Conservation (phyloP, 2,797 vertebrate genomes). For the Anguilla megastoma region DNA sequence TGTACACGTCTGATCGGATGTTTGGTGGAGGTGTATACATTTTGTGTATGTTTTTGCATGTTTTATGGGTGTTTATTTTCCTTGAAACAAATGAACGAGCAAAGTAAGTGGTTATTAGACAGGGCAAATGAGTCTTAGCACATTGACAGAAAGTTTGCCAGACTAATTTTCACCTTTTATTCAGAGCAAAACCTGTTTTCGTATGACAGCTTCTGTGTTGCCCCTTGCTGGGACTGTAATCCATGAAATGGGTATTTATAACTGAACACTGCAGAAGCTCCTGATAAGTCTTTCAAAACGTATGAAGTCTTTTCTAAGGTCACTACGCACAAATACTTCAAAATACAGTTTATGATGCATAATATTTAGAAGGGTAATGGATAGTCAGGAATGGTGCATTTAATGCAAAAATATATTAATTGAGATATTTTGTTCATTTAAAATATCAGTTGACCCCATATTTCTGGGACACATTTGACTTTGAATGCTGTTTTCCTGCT, state of each 20-base stretch:
- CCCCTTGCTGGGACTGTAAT: background rate
- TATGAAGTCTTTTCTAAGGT: background rate
- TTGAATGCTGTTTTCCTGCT: background rate
- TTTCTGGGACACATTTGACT: too few relatives aligned
- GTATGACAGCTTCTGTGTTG: slow-evolving; percentile 3
- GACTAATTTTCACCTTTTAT: slow-evolving; percentile 25
- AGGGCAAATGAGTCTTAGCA: background rate
- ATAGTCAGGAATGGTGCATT: background rate
- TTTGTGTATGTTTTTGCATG: background rate
- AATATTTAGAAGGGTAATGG: background rate
- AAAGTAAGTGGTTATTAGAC: slow-evolving; percentile 12
- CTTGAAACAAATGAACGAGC: background rate
- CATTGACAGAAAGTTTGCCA: background rate
- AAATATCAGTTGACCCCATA: too few relatives aligned
- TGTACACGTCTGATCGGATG: background rate
- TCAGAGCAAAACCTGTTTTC: background rate
- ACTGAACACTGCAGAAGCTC: background rate
- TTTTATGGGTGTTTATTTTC: background rate
- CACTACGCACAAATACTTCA: background rate
- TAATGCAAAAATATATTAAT: too few relatives aligned
- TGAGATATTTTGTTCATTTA: too few relatives aligned
- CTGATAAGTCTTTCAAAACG: background rate
- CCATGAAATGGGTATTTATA: background rate
- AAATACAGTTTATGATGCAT: background rate
- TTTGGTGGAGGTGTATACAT: background rate